Conservation (phyloP, 1,140 invertebrate genomes). For the Trissolcus basalis region DNA sequence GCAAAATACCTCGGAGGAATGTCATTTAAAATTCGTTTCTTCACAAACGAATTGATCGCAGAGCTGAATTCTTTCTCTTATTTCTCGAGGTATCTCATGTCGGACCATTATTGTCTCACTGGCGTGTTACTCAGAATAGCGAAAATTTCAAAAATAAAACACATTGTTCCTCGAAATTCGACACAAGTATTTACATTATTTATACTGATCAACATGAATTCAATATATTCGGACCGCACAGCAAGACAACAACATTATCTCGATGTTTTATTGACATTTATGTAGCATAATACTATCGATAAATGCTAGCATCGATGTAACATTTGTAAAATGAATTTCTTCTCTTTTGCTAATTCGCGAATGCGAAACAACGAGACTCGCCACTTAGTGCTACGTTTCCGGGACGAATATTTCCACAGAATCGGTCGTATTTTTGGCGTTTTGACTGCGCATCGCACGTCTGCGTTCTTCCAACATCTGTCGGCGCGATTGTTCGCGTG, state of each 20-base stretch:
- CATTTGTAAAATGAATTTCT: background rate
- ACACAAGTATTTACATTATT: conserved; percentile 18
- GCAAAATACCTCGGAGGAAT: conserved; percentile 35
- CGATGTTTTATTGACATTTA: conserved; percentile 8
- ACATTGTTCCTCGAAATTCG: background rate
- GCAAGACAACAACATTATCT: conserved; percentile 8
- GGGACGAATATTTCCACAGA: conserved; percentile 80
- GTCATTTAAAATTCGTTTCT: conserved; percentile 1
- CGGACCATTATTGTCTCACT: no score
- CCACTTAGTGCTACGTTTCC: conserved; percentile 72
- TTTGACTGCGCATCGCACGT: conserved; percentile 79
- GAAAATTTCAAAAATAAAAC: no score
- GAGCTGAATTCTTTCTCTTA: background rate
- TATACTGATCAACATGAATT: conserved; percentile 4
- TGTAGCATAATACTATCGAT: conserved; percentile 4
- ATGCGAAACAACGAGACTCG: background rate
- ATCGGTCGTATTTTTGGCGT: conserved; percentile 69
- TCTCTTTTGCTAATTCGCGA: background rate
- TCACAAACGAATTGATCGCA: background rate
- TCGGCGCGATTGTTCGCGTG: conserved; percentile 86
- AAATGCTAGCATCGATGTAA: conserved; percentile 9
- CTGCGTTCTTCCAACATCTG: conserved; percentile 87
- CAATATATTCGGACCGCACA: background rate
- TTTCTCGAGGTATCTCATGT: background rate
- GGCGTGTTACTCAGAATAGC: no score